A percentile compares a stretch with the other conserved stretches of the same genome.
Evolutionary conservation across 2,113 vertebrate species (phyloP).

Genomic region (Spermophilus dauricus): DNA sequence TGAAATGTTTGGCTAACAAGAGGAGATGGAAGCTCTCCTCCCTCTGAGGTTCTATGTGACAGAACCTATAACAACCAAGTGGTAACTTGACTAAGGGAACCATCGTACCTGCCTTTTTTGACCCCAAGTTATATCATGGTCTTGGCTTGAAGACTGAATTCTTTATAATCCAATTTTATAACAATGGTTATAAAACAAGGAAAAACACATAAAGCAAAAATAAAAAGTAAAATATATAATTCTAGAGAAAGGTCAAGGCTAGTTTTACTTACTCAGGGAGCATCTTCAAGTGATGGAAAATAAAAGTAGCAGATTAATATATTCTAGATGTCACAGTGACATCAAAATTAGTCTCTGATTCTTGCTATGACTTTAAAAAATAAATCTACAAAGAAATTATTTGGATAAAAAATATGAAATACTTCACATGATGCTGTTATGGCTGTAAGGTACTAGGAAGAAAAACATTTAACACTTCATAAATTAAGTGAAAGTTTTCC

Average conservation of each 20-base stretch:
- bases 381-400: not conserved
- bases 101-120: not conserved
- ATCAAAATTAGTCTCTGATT: not conserved
- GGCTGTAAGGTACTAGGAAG: not conserved
- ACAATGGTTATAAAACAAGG: not conserved
- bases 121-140: not conserved
- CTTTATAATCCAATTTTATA: not conserved
- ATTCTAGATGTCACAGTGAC: not conserved
- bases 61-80: not conserved
- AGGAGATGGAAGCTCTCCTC: not conserved
- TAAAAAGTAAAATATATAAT: not conserved
- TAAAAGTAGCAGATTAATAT: not conserved
- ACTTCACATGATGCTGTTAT: not conserved
- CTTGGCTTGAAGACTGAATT: not conserved
- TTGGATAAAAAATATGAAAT: slow-evolving; percentile 30
- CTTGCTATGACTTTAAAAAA: not conserved
- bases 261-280: not conserved
- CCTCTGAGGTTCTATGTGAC: not conserved
- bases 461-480: slow-evolving; percentile 1
- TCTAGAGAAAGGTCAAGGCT: not conserved
- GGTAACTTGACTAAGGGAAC: not conserved
- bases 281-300: not conserved
- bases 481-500: slow-evolving; percentile 24
- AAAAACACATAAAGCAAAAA: not conserved
- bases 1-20: not conserved